Base-by-base conservation (phyloP, 2,888 invertebrate species). In the Andrena camellia region DNA sequence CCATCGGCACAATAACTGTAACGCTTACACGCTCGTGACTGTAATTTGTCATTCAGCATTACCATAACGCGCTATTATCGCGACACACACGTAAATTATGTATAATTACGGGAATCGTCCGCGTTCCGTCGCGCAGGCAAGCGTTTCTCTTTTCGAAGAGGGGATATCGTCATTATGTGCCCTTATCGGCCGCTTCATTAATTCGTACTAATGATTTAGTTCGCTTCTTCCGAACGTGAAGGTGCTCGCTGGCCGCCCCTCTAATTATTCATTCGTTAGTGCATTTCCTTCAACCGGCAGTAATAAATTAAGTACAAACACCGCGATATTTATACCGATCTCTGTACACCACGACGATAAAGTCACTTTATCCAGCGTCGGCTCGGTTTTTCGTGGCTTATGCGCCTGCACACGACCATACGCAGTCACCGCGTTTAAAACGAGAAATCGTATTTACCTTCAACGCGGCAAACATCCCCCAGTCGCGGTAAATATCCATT, bases 401-500 rank as follows among this genome's bases (percentile, higher is more conserved):
- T 67, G 63, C 63, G 35, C 33, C 70, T 35, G 52, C 59, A 20
- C 50, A 66, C 70, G 29, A 60, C 57, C 52, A 35, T 67, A 26
- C 74, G 60, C 60, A 57, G 71, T 57, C 71, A 48, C 64, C 72
- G 59, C 67, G 62, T 68, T 80, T 82, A 84, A 77, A 88, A 83
- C 79, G 88, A 81, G 81, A 77, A 87, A 81, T 79, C 62, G 76
- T 83, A 80, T 86, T 88, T 86, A 70, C 81, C 79, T 78, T 83
- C 72, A 79, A 77, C 81, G 80, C 52, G 69, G 78, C 74, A 86
- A 88, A 87, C 84, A 87, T 87, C 76, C 66, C 59, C 69, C 57
- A 42, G 82, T 77, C 74, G 80, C 71, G 77, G 81, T 84, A 88
- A 88, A 88, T 88, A 88, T 84, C 73, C 87, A 75, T 87, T 88